phyloP scores from a whole-genome alignment of 1,140 invertebrate genomes.

The Uloborus diversus region DNA sequence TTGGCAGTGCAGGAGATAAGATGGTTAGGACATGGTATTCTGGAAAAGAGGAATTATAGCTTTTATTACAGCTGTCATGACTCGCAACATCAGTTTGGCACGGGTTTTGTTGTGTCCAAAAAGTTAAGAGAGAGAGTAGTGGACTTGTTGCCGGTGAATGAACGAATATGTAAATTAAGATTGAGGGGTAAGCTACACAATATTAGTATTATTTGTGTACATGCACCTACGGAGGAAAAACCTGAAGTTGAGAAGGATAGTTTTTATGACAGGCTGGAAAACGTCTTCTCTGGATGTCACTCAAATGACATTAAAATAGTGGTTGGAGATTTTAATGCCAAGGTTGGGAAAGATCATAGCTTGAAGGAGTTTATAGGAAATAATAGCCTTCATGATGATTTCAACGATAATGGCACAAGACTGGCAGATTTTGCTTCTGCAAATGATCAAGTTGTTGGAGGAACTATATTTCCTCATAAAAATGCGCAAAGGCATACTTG shows the following conservation, averaged over 20 bases:
- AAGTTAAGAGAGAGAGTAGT: too few species aligned
- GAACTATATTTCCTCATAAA: too few species aligned
- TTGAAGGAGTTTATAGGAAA: too few species aligned
- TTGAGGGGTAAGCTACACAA: too few species aligned
- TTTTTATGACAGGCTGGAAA: background rate
- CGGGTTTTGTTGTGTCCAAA: background rate
- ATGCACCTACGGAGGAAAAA: constrained; percentile 3
- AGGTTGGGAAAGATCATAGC: background rate
- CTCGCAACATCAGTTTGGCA: background rate
- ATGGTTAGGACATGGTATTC: background rate
- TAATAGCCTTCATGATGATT: too few species aligned
- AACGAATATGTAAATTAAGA: too few species aligned
- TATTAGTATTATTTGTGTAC: too few species aligned
- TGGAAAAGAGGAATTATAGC: background rate
- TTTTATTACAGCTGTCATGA: background rate
- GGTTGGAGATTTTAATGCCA: background rate
- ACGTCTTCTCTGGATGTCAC: background rate
- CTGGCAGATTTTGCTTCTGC: too few species aligned
- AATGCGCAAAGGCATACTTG: too few species aligned
- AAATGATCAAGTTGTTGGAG: too few species aligned
- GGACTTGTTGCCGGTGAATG: too few species aligned
- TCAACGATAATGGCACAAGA: too few species aligned
- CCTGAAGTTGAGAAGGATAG: background rate
- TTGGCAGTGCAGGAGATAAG: background rate
- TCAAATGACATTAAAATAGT: background rate